Percentiles rank a stretch among this genome's conserved stretches.
phyloP scores from a whole-genome alignment of 2,797 vertebrate genomes.

The Gymnoscopelus braueri region DNA sequence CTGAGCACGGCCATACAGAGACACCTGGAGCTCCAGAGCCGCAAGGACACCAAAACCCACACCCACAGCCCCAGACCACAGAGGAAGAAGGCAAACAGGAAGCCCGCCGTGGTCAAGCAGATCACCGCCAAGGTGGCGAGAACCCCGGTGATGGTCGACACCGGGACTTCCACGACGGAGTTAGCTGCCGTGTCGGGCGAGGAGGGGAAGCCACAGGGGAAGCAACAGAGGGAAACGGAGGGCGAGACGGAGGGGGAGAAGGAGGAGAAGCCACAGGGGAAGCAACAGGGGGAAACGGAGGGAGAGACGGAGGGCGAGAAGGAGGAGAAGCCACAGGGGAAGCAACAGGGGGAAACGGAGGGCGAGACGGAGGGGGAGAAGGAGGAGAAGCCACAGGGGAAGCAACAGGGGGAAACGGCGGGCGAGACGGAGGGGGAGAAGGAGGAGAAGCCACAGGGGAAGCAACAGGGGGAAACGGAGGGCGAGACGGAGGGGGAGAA shows the following conservation, averaged over 20 bases:
- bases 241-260: constrained; percentile 15
- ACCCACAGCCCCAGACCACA: constrained; percentile 1
- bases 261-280: constrained; percentile 4
- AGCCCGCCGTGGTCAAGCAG: neutral
- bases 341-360: neutral
- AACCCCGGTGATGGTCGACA: constrained; percentile 31
- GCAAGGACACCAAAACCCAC: constrained; percentile 56
- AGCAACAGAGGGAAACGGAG: neutral
- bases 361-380: neutral
- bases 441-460: neutral
- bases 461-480: too few relatives aligned
- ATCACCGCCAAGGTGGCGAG: constrained; percentile 50
- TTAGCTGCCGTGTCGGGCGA: neutral
- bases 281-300: neutral
- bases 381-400: too few relatives aligned
- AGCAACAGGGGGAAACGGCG: neutral
- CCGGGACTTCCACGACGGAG: constrained; percentile 11
- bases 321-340: neutral
- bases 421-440: neutral
- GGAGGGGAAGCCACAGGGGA: neutral
- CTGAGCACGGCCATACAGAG: constrained; percentile 90
- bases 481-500: too few relatives aligned
- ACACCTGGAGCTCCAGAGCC: constrained; percentile 90
- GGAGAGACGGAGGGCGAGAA: neutral
- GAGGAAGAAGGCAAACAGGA: constrained; percentile 72